A percentile compares a stretch with the other conserved stretches of the same genome.
phyloP scores from a whole-genome alignment of 2,888 invertebrate species.

The Andrena chrysosceles region DNA sequence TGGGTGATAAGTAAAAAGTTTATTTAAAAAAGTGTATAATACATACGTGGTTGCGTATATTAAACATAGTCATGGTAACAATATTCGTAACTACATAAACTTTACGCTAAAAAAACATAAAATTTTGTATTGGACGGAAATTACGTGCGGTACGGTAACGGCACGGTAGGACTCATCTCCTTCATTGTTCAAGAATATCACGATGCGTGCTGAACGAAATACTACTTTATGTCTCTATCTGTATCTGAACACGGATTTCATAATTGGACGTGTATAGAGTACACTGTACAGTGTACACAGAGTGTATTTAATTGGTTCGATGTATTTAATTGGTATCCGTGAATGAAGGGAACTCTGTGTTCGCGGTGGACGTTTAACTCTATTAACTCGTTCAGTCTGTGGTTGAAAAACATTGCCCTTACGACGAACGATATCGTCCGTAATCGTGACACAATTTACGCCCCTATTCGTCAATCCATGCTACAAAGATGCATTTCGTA shows the following conservation, averaged over 20 bases:
- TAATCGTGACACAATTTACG: neutral
- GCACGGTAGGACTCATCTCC: neutral
- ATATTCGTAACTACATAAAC: constrained; percentile 30
- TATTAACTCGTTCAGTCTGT: neutral
- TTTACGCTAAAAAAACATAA: neutral
- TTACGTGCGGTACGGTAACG: neutral
- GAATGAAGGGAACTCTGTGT: too few species aligned
- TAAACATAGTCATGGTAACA: constrained; percentile 9
- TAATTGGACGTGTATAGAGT: neutral
- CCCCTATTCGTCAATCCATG: neutral
- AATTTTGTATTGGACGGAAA: constrained; percentile 28
- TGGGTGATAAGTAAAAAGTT: constrained; percentile 10
- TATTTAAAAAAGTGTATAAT: constrained; percentile 37
- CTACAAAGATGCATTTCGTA: neutral
- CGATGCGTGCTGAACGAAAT: neutral
- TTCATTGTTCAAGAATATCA: neutral
- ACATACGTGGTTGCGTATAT: neutral
- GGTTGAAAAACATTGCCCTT: neutral
- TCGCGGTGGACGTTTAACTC: too few species aligned
- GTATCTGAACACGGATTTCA: neutral
- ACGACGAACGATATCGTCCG: neutral
- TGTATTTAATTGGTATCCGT: too few species aligned
- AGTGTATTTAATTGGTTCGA: neutral
- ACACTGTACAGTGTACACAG: neutral
- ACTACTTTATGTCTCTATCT: neutral